A percentile compares a stretch with the other conserved stretches of the same genome.
Evolutionary conservation across 1,140 invertebrate genomes (phyloP).

Genomic region (Vanessa atalanta): DNA sequence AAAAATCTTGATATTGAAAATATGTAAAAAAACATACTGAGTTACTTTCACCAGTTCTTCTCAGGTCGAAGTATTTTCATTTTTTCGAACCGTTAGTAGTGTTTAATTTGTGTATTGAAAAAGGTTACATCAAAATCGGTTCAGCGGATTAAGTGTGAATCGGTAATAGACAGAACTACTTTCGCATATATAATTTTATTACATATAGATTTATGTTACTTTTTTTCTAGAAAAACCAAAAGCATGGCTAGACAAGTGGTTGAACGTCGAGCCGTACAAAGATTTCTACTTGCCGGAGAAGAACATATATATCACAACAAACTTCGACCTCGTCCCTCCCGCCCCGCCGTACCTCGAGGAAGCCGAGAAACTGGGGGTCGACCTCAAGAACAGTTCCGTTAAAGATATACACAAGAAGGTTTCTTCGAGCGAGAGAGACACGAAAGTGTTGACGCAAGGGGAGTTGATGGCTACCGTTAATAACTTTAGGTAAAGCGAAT

Average conservation of each 20-base stretch:
- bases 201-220: no score
- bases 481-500: slow-evolving; percentile 59
- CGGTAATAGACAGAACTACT: no score
- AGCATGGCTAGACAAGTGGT: slow-evolving; percentile 83
- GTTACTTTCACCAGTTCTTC: no score
- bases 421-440: slow-evolving; percentile 16
- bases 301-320: slow-evolving; percentile 91
- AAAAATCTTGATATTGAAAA: no score
- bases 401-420: slow-evolving; percentile 65
- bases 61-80: no score
- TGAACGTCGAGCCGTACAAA: slow-evolving; percentile 77
- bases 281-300: slow-evolving; percentile 87
- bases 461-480: slow-evolving; percentile 71
- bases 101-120: no score
- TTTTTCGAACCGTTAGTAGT: no score
- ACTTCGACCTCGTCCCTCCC: slow-evolving; percentile 86
- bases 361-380: slow-evolving; percentile 54
- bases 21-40: no score
- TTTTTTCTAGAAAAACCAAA: slow-evolving; percentile 79
- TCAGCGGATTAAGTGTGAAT: no score
- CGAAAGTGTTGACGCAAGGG: slow-evolving; percentile 50
- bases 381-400: slow-evolving; percentile 47
- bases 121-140: no score
- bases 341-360: slow-evolving; percentile 53
- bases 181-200: no score